These are phyloP conservation scores for Margarornis squamiger DNA, from an alignment of 2,797 vertebrate genomes.

Conservation along the genomic window DNA sequence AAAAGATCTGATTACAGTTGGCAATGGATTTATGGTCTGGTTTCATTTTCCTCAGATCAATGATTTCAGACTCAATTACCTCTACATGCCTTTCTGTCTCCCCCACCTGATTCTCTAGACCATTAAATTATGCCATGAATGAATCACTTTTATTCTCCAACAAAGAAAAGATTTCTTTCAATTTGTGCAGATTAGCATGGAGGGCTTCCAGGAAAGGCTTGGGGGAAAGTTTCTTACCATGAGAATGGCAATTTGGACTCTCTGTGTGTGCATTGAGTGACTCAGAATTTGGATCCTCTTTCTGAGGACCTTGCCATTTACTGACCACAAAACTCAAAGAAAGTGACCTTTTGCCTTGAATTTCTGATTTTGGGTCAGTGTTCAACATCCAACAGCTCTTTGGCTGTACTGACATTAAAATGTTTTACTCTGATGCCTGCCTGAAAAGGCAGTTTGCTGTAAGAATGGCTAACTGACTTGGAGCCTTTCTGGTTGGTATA, in stretches of 20 bases:
- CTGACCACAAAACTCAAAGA: not conserved
- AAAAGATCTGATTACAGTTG: conserved; percentile 29
- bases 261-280: not conserved
- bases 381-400: not conserved
- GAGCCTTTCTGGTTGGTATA: not conserved
- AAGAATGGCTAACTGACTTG: not conserved
- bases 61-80: conserved; percentile 52
- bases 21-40: conserved; percentile 5
- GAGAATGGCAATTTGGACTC: not conserved
- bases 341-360: not conserved
- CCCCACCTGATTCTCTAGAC: conserved; percentile 27
- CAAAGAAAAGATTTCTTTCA: conserved; percentile 52
- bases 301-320: not conserved
- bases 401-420: not conserved
- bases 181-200: conserved; percentile 42
- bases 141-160: conserved; percentile 24
- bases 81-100: conserved; percentile 2
- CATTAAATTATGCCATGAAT: conserved; percentile 48
- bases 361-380: not conserved
- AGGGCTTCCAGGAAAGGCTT: conserved; percentile 28
- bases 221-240: not conserved
- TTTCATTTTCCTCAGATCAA: conserved; percentile 48
- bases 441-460: not conserved
- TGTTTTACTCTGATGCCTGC: not conserved
- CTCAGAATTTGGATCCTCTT: not conserved